phyloP scores from a whole-genome alignment of 30 jellyfish, hydroid and myxozoan species.

The Nemopilema nomurai region DNA sequence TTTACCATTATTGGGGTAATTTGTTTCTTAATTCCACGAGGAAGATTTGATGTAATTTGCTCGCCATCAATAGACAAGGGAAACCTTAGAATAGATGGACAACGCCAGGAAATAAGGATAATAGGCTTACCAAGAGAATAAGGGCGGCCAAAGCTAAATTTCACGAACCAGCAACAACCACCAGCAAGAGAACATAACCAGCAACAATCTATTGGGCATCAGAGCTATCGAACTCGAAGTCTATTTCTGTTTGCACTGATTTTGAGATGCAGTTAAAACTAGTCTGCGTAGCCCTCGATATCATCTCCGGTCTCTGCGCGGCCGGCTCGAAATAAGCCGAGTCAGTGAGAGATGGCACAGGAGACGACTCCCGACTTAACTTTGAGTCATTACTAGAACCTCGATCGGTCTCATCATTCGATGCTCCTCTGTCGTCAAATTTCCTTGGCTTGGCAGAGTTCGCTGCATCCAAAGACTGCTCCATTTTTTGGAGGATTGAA shows the following conservation, averaged over 20 bases:
- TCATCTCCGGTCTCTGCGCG: conserved; percentile 7
- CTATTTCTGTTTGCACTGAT: conserved; percentile 8
- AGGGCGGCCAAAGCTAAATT: too few species aligned
- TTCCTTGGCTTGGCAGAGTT: neutral
- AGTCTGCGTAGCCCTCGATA: conserved; percentile 17
- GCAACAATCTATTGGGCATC: neutral
- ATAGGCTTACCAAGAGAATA: too few species aligned
- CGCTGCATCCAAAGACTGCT: neutral
- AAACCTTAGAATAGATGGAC: too few species aligned
- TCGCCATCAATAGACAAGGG: too few species aligned
- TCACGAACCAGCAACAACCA: neutral
- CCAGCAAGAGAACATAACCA: neutral
- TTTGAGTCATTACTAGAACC: neutral
- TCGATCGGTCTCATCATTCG: too few species aligned
- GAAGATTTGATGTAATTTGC: too few species aligned
- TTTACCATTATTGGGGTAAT: too few species aligned
- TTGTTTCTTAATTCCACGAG: too few species aligned
- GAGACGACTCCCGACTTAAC: conserved; percentile 8
- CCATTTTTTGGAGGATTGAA: conserved; percentile 27
- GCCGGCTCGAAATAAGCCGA: conserved; percentile 11
- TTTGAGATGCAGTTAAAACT: conserved; percentile 1
- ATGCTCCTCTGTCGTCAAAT: too few species aligned
- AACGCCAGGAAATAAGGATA: too few species aligned
- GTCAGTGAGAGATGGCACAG: conserved; percentile 7
- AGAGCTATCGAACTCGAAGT: neutral